Percentiles rank a stretch among this genome's conserved stretches.
Evolutionary conservation across 2,888 invertebrate species (phyloP).

Genomic region (Hesperia comma): DNA sequence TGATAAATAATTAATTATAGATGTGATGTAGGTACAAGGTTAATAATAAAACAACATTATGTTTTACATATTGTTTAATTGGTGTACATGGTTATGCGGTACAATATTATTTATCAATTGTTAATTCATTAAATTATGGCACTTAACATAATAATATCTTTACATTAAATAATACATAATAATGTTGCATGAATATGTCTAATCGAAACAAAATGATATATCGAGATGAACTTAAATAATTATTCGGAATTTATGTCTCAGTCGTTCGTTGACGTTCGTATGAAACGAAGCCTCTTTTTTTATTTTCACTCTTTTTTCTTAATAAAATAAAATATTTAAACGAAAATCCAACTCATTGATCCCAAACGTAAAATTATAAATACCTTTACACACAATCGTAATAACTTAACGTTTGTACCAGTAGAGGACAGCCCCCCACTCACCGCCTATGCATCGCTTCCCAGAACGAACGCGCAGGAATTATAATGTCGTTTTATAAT

Average conservation of each 20-base stretch:
- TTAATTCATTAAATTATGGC: conserved; percentile 84
- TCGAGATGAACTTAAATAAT: conserved; percentile 66
- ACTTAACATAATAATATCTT: conserved; percentile 78
- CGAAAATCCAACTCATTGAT: conserved; percentile 77
- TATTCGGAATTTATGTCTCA: conserved; percentile 82
- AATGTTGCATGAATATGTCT: conserved; percentile 64
- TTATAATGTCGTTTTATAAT: conserved; percentile 65
- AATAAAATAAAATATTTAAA: conserved; percentile 77
- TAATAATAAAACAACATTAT: conserved; percentile 61
- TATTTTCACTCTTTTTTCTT: conserved; percentile 58
- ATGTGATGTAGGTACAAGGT: background rate
- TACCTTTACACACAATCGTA: conserved; percentile 67
- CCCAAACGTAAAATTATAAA: conserved; percentile 79
- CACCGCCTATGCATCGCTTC: conserved; percentile 57
- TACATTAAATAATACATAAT: conserved; percentile 74
- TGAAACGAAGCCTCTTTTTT: conserved; percentile 71
- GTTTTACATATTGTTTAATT: conserved; percentile 78
- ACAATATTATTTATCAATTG: conserved; percentile 80
- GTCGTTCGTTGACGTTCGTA: conserved; percentile 80
- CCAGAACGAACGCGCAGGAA: conserved; percentile 78
- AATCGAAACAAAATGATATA: conserved; percentile 60
- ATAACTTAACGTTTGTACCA: conserved; percentile 80
- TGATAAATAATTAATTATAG: too few species aligned
- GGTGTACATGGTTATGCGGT: conserved; percentile 84
- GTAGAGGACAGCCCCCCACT: conserved; percentile 74